A percentile compares a stretch with the other conserved stretches of the same genome.
phyloP scores from a whole-genome alignment of 2,797 vertebrate species.

The Rhyacichthys aspro region DNA sequence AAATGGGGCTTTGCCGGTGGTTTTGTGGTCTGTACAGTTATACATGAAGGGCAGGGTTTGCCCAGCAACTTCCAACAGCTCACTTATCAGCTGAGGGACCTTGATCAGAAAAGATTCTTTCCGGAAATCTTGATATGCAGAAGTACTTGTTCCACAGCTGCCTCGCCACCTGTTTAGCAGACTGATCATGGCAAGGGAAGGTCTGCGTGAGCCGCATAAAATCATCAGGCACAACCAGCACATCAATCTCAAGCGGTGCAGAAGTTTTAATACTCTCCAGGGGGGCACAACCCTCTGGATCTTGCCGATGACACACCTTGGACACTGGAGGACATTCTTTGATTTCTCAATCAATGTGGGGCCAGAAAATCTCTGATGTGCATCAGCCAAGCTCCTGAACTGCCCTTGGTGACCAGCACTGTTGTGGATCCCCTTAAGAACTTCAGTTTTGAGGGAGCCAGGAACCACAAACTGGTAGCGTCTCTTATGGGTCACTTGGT shows the following conservation, averaged over 20 bases:
- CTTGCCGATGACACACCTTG: conserved; percentile 27
- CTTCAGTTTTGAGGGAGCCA: not conserved
- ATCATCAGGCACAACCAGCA: conserved; percentile 18
- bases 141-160: conserved; percentile 26
- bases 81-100: conserved; percentile 5
- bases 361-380: conserved; percentile 23
- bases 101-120: conserved; percentile 14
- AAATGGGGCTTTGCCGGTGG: conserved; percentile 16
- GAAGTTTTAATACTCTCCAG: conserved; percentile 22
- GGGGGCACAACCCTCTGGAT: conserved; percentile 11
- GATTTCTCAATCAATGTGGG: conserved; percentile 14
- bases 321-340: conserved; percentile 21
- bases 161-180: conserved; percentile 15
- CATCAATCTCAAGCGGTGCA: conserved; percentile 18
- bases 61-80: conserved; percentile 16
- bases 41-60: not conserved
- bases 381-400: conserved; percentile 7
- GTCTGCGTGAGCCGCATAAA: conserved; percentile 16
- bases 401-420: conserved; percentile 22
- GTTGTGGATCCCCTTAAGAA: conserved; percentile 21
- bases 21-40: conserved; percentile 15
- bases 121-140: conserved; percentile 22
- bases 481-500: not conserved
- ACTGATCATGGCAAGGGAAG: conserved; percentile 20
- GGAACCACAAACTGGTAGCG: conserved; percentile 13